Base-by-base conservation (phyloP, 2,888 invertebrate species). In the Sarcophaga rosellei region DNA sequence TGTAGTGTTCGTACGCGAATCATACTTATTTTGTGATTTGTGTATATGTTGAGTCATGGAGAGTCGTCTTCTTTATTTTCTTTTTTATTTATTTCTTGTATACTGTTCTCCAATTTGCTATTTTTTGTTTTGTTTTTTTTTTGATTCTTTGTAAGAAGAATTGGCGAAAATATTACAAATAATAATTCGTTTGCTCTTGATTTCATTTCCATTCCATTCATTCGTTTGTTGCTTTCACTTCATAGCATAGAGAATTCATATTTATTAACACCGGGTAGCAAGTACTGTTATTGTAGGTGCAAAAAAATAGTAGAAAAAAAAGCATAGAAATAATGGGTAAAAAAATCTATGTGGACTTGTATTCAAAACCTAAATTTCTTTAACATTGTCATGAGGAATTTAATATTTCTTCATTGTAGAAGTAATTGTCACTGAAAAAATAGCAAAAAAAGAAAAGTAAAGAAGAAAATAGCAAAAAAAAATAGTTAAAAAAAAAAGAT, bases 311-410 rank as follows among this genome's bases (percentile, higher is more conserved):
- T 1, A 53, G 17, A 17, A 47, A 47, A 47, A 47, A 47, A 17
- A 53, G 5, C 17, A 2, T 53, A 53, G 17, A 15, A 53, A 53
- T 53, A 53, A 59, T 61, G 72, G 59, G 15, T 44, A 35, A 35
- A 35, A 10, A 35, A 44, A 73, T 61, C 20, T 73, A 20, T 44
- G 44, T 80, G 47, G 59, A 70, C 70, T 76, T 70, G 63, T 69
- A 74, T 62, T 74, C 68, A 74, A 74, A 79, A 63, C 75, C 53
- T 69, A 57, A 63, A 69, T 69, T 62, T 75, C 44, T 81, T 81
- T 57, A 53, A 74, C 75, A 74, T 69, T 21, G 25, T 53, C 53
- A 35, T 53, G 20, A 35, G 35, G 35, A 35, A 35, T 35, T 35
- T 35, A 35, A 35, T 35, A 35, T 35, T 35, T 35, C 8, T 35